These are phyloP conservation scores for Manis crassicaudata DNA, from an alignment of 2,797 vertebrate genomes.

Conservation along the genomic window DNA sequence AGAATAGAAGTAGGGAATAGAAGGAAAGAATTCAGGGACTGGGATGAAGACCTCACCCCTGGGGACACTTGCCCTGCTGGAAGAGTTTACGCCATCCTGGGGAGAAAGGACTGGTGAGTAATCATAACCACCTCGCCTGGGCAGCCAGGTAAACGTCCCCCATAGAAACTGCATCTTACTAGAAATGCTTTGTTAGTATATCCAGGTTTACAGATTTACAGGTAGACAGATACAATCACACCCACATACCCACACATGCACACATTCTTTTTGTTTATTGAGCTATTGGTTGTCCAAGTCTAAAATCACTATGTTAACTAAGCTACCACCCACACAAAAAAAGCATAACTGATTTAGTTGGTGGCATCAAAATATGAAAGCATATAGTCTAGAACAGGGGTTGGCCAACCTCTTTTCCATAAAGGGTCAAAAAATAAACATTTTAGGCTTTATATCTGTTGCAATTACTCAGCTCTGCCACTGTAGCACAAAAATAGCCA, in stretches of 20 bases:
- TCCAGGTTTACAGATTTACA: not conserved
- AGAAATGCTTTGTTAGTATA: not conserved
- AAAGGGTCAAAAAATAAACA: not conserved
- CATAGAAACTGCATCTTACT: not conserved
- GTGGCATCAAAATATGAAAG: not conserved
- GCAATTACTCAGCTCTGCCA: not conserved
- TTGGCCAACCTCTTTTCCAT: not conserved
- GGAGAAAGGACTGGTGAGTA: not conserved
- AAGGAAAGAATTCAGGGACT: not conserved
- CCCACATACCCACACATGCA: not conserved
- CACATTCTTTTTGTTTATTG: not conserved
- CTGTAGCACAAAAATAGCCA: not conserved
- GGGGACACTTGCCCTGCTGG: not conserved
- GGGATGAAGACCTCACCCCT: not conserved
- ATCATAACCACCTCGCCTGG: not conserved
- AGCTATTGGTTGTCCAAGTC: not conserved
- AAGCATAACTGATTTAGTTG: not conserved
- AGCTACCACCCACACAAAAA: not conserved
- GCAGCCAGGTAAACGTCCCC: not conserved
- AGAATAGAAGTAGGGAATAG: not conserved
- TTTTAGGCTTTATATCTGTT: not conserved
- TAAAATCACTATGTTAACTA: not conserved
- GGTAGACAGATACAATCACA: not conserved
- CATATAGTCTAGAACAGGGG: not conserved
- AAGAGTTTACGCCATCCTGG: not conserved